Evolutionary conservation across 2,113 vertebrate genomes (phyloP).

Genomic region (Dolichotis patagonum): DNA sequence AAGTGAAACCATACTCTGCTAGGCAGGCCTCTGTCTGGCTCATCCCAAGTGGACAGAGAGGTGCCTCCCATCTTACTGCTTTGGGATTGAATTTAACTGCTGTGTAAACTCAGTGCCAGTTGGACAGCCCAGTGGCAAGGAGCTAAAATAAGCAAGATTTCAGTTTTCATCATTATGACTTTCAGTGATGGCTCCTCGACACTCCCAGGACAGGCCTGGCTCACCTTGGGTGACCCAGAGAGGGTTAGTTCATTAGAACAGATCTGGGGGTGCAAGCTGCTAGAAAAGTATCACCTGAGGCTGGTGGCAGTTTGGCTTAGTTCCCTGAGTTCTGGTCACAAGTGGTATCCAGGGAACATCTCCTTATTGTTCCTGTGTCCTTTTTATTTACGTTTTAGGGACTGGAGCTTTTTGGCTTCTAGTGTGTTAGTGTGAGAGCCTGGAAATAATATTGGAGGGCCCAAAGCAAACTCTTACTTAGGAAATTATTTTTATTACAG

Average conservation of each 20-base stretch:
- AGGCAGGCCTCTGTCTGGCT: conserved; percentile 28
- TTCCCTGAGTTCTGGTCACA: conserved; percentile 1
- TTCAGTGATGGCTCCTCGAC: conserved; percentile 42
- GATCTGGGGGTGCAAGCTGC: neutral
- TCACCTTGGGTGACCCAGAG: conserved; percentile 66
- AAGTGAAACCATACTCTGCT: conserved; percentile 7
- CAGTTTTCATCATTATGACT: conserved; percentile 65
- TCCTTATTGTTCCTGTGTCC: conserved; percentile 1
- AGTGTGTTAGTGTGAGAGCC: conserved; percentile 39
- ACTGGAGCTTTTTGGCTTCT: neutral
- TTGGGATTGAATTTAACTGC: conserved; percentile 56
- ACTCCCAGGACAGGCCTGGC: conserved; percentile 36
- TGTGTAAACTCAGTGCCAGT: conserved; percentile 16
- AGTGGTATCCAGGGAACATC: neutral
- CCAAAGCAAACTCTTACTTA: neutral
- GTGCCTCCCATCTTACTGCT: conserved; percentile 42
- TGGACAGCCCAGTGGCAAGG: conserved; percentile 64
- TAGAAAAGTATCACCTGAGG: conserved; percentile 25
- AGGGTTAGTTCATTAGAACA: conserved; percentile 36
- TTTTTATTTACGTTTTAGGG: neutral
- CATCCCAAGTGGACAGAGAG: neutral
- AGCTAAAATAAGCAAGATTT: conserved; percentile 72
- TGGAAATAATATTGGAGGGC: conserved; percentile 62
- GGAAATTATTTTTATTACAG: conserved; percentile 59
- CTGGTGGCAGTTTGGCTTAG: neutral